Conservation (phyloP, 2,888 invertebrate genomes). For the Scaptomyza reducta region DNA sequence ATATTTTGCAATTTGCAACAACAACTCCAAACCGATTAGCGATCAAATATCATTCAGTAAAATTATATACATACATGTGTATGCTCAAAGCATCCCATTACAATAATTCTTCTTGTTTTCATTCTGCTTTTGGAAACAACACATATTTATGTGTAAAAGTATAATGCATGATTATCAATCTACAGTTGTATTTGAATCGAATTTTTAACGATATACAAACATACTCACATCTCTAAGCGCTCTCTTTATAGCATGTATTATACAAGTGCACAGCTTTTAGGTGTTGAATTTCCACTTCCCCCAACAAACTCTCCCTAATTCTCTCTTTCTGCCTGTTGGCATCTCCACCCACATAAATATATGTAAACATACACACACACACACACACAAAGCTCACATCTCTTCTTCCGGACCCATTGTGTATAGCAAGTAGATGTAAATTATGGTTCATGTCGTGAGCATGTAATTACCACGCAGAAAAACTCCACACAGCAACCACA, state of each 20-base stretch:
- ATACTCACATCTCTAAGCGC: background rate
- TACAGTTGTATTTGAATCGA: conserved; percentile 13
- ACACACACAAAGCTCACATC: conserved; percentile 11
- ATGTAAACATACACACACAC: background rate
- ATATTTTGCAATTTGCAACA: conserved; percentile 43
- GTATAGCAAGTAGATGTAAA: conserved; percentile 76
- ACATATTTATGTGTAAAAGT: background rate
- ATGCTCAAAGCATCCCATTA: no score
- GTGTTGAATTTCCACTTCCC: conserved; percentile 45
- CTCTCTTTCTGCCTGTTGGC: conserved; percentile 1
- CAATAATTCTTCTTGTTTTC: no score
- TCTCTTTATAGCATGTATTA: background rate
- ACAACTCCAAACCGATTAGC: conserved; percentile 20
- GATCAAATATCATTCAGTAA: conserved; percentile 26
- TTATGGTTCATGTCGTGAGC: conserved; percentile 74
- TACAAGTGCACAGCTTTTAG: conserved; percentile 36
- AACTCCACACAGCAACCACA: conserved; percentile 11
- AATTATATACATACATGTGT: no score
- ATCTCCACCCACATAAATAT: conserved; percentile 3
- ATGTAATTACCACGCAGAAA: conserved; percentile 71
- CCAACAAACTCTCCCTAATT: background rate
- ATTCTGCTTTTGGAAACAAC: no score
- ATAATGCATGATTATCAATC: no score
- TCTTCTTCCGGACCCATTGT: conserved; percentile 76
- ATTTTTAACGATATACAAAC: conserved; percentile 16